phyloP scores from a whole-genome alignment of 2,113 vertebrate species.

The Elaphurus davidianus region DNA sequence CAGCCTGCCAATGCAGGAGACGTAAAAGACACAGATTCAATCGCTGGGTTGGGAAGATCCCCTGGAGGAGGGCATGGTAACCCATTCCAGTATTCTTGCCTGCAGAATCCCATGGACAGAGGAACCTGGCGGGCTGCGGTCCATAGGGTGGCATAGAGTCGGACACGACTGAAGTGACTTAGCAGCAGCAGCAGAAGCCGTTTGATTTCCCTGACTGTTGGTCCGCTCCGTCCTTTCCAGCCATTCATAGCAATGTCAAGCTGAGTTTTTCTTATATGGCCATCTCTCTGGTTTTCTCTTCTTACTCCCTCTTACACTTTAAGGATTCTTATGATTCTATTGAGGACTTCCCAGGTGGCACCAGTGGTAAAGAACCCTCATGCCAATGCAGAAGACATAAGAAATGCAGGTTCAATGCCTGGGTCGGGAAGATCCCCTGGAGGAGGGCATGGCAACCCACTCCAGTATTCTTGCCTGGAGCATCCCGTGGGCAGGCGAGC shows the following conservation, averaged over 20 bases:
- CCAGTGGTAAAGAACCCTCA: not conserved
- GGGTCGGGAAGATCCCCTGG: not conserved
- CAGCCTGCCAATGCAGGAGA: not conserved
- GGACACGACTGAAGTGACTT: not conserved
- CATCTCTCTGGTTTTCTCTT: not conserved
- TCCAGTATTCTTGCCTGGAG: not conserved
- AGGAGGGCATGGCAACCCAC: not conserved
- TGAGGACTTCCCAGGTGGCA: not conserved
- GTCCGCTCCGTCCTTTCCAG: fast-evolving
- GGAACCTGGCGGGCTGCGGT: not conserved
- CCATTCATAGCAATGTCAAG: too few species aligned
- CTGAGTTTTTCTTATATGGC: not conserved
- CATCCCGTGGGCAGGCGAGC: not conserved
- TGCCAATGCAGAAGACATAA: not conserved
- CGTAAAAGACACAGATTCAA: not conserved
- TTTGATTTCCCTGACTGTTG: not conserved
- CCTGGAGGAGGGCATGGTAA: not conserved
- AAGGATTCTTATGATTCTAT: not conserved
- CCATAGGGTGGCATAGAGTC: not conserved
- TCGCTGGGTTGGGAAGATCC: not conserved
- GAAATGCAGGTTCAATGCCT: not conserved
- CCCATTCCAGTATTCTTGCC: not conserved
- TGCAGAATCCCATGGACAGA: not conserved
- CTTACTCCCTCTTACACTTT: not conserved
- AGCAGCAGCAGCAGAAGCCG: not conserved